Evolutionary conservation across 2,113 vertebrate species (phyloP).

Genomic region (Anthoscopus minutus): DNA sequence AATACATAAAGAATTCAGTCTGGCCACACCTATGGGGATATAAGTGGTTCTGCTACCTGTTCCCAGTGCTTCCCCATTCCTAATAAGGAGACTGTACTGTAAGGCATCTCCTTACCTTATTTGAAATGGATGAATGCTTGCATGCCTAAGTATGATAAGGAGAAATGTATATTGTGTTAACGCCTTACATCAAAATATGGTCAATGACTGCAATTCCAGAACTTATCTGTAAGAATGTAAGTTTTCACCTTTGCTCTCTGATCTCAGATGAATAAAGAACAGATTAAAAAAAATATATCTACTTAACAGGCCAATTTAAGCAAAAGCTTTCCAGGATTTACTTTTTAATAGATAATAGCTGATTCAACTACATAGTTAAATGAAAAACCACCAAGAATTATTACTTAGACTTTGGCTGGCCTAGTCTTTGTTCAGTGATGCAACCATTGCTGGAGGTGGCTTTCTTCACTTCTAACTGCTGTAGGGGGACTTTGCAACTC

Average conservation of each 20-base stretch:
- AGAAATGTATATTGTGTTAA: background rate
- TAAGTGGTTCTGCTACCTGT: slow-evolving; percentile 5
- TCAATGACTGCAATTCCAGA: background rate
- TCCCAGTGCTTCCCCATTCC: background rate
- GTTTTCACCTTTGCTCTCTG: background rate
- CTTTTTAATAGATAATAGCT: background rate
- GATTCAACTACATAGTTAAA: background rate
- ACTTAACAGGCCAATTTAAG: background rate
- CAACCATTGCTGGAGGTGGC: background rate
- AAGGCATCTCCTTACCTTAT: background rate
- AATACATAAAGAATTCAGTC: slow-evolving; percentile 4
- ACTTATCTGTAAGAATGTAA: background rate
- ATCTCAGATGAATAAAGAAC: background rate
- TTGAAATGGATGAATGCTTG: background rate
- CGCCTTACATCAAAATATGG: background rate
- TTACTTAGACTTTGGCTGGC: background rate
- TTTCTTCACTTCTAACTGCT: background rate
- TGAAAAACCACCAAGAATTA: background rate
- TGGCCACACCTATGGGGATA: slow-evolving; percentile 28
- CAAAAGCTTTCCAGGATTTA: background rate
- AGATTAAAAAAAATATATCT: background rate
- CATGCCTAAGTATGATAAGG: background rate
- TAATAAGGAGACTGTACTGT: background rate
- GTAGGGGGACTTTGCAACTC: background rate
- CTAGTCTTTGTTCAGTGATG: background rate